phyloP scores from a whole-genome alignment of 2,113 vertebrate genomes.

The Cyrtonyx montezumae region DNA sequence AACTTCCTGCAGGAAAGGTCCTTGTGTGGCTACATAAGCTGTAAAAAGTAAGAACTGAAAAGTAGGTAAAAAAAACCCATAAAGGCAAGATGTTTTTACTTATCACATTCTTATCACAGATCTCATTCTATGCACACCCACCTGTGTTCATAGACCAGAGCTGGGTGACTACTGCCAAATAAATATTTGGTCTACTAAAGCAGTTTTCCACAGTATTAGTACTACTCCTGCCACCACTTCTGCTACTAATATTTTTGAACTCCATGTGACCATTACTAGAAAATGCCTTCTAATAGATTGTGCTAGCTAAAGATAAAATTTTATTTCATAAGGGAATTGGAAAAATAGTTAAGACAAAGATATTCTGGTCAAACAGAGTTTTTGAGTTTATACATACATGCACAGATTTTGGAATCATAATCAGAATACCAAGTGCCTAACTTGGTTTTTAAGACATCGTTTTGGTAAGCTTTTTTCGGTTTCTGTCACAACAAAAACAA shows the following conservation, averaged over 20 bases:
- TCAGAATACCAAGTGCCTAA: not conserved
- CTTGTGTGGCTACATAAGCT: not conserved
- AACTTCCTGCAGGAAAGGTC: not conserved
- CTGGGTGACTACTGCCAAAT: not conserved
- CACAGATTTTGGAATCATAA: not conserved
- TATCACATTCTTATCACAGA: not conserved
- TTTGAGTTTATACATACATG: not conserved
- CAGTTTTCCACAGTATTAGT: not conserved
- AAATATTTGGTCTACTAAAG: not conserved
- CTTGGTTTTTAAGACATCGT: not conserved
- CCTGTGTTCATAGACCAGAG: not conserved
- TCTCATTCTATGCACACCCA: not conserved
- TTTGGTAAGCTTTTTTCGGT: not conserved
- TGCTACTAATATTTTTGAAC: not conserved
- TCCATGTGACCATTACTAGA: not conserved
- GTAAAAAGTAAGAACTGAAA: not conserved
- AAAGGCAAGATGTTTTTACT: too few species aligned
- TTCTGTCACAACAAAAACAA: not conserved
- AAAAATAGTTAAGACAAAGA: not conserved
- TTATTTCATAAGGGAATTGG: not conserved
- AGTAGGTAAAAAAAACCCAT: not conserved
- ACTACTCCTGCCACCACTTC: not conserved
- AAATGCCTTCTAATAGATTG: not conserved
- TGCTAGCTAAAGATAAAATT: not conserved
- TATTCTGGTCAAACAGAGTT: fast-evolving